Evolutionary conservation across 35 echinoderm and acorn worm genomes (phyloP).

Genomic region (Heliocidaris erythrogramma): DNA sequence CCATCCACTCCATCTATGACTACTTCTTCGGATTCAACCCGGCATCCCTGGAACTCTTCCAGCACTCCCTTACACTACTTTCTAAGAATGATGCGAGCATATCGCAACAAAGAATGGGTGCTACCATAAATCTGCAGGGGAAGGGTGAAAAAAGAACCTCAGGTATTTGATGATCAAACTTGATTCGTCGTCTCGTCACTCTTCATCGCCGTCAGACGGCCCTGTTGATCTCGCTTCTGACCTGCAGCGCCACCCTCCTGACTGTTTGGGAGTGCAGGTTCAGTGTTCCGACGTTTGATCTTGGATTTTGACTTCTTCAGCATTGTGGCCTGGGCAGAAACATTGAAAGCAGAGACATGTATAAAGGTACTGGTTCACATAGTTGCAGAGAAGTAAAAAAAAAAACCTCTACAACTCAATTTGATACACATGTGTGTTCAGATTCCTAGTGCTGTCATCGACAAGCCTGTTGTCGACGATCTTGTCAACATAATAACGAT

Average conservation of each 20-base stretch:
- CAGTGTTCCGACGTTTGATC: slow-evolving; percentile 95
- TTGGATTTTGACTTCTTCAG: slow-evolving; percentile 98
- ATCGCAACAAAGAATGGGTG: not conserved
- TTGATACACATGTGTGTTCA: not conserved
- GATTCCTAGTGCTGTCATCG: too few species aligned
- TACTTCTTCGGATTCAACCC: not conserved
- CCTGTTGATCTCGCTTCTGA: slow-evolving; percentile 69
- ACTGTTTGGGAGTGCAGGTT: slow-evolving; percentile 83
- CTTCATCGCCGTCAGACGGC: slow-evolving; percentile 83
- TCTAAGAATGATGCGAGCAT: not conserved
- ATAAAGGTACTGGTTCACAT: not conserved
- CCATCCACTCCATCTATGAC: not conserved
- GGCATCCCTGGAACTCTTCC: not conserved
- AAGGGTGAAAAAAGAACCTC: not conserved
- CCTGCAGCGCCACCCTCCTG: slow-evolving; percentile 58
- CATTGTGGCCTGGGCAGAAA: slow-evolving; percentile 84
- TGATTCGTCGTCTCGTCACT: slow-evolving; percentile 92
- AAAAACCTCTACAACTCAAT: not conserved
- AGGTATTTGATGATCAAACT: slow-evolving; percentile 46
- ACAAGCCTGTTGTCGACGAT: too few species aligned
- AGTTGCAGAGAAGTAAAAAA: not conserved
- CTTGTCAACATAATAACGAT: too few species aligned
- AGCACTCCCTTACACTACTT: not conserved
- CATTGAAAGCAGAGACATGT: not conserved
- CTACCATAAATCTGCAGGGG: not conserved